These are phyloP conservation scores for Prinia subflava DNA, from an alignment of 2,113 vertebrate species.

Conservation along the genomic window DNA sequence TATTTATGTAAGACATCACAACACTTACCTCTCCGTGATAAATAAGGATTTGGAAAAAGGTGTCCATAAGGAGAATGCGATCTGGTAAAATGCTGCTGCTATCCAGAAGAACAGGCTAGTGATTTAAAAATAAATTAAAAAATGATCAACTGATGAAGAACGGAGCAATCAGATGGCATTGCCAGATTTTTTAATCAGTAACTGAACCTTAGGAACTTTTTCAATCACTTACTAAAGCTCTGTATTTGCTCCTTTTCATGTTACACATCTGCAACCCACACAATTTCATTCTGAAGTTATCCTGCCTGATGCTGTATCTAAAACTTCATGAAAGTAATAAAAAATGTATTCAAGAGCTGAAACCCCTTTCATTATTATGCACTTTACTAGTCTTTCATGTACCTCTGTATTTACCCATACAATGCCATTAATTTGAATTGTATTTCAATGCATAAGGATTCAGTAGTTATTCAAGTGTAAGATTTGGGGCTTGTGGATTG, in stretches of 20 bases:
- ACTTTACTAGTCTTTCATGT: neutral
- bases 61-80: conserved; percentile 97
- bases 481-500: neutral
- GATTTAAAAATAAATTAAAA: neutral
- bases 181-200: neutral
- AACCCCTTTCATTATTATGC: neutral
- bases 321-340: conserved; percentile 1
- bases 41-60: conserved; percentile 98
- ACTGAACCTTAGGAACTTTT: neutral
- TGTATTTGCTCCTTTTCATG: neutral
- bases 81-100: conserved; percentile 98
- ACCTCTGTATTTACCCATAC: neutral
- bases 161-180: neutral
- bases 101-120: conserved; percentile 92
- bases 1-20: neutral
- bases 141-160: neutral
- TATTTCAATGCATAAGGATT: neutral
- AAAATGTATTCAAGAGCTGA: neutral
- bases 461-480: neutral
- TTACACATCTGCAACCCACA: neutral
- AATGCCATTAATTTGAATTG: neutral
- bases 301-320: neutral
- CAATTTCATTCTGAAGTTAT: neutral
- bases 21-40: conserved; percentile 94
- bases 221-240: neutral